phyloP scores from a whole-genome alignment of 2,888 invertebrate genomes.

The Sarcophaga subvicina region DNA sequence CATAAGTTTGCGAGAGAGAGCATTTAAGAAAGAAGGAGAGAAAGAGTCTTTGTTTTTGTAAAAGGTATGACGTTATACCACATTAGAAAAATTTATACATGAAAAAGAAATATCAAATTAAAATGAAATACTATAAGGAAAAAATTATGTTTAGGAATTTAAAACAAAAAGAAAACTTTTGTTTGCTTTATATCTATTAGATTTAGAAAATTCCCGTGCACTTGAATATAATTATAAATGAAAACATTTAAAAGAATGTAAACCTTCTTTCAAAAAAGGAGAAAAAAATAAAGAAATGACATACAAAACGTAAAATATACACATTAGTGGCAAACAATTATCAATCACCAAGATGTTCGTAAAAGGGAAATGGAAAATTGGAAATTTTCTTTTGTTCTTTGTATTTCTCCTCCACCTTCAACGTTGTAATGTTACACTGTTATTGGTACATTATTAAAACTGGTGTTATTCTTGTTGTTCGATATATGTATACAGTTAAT shows the following conservation, averaged over 20 bases:
- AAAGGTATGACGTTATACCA: constrained; percentile 65
- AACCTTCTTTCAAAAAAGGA: neutral
- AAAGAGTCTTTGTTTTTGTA: constrained; percentile 33
- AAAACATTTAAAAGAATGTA: neutral
- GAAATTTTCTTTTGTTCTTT: constrained; percentile 27
- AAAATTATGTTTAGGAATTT: constrained; percentile 16
- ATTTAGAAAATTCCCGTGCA: constrained; percentile 31
- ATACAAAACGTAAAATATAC: constrained; percentile 3
- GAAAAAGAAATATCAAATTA: constrained; percentile 31
- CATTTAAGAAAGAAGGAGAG: constrained; percentile 26
- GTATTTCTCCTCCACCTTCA: constrained; percentile 34
- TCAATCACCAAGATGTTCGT: constrained; percentile 46
- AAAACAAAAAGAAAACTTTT: neutral
- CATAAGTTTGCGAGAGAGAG: neutral
- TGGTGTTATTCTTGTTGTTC: constrained; percentile 26
- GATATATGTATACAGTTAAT: constrained; percentile 24
- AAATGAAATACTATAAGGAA: constrained; percentile 38
- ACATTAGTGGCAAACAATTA: constrained; percentile 38
- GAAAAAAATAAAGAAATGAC: neutral
- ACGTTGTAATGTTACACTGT: constrained; percentile 47
- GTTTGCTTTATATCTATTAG: neutral
- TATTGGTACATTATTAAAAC: constrained; percentile 53
- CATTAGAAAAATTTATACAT: constrained; percentile 50
- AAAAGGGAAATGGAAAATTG: constrained; percentile 47
- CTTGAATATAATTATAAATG: neutral